These are phyloP conservation scores for Eulemur coronatus DNA, from an alignment of 2,797 vertebrate genomes.

Conservation along the genomic window DNA sequence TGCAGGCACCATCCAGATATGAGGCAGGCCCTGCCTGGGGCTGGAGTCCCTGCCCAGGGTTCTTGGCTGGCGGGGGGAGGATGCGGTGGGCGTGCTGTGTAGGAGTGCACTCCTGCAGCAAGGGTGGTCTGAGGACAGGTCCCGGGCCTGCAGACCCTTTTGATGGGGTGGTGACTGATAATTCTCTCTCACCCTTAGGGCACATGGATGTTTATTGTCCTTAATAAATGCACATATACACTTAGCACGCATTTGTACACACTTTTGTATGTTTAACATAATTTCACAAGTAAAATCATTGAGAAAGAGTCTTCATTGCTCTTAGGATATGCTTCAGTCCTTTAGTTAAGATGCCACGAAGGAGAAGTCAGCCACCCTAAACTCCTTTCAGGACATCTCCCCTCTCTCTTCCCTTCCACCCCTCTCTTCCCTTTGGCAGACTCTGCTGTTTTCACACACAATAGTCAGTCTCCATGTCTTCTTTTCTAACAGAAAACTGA, in stretches of 20 bases:
- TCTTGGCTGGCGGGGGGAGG: not conserved
- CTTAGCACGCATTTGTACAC: not conserved
- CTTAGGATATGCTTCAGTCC: not conserved
- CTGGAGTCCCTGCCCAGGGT: not conserved
- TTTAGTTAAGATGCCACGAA: not conserved
- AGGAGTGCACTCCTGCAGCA: not conserved
- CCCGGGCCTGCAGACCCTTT: not conserved
- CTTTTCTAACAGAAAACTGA: not conserved
- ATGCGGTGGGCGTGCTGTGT: fast-evolving
- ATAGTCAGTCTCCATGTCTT: not conserved
- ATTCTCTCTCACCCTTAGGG: not conserved
- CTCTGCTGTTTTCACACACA: not conserved
- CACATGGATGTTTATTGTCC: not conserved
- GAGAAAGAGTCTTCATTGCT: not conserved
- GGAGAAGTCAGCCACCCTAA: not conserved
- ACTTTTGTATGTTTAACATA: not conserved
- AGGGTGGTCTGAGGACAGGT: not conserved
- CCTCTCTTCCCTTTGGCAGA: not conserved
- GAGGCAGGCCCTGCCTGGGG: not conserved
- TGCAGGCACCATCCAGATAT: fast-evolving
- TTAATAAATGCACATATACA: not conserved
- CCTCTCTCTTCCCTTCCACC: fast-evolving
- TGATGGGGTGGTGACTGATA: not conserved
- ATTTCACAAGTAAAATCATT: not conserved
- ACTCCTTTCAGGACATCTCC: not conserved